Base-by-base conservation (phyloP, 2,888 invertebrate genomes). In the Clitarchus hookeri region DNA sequence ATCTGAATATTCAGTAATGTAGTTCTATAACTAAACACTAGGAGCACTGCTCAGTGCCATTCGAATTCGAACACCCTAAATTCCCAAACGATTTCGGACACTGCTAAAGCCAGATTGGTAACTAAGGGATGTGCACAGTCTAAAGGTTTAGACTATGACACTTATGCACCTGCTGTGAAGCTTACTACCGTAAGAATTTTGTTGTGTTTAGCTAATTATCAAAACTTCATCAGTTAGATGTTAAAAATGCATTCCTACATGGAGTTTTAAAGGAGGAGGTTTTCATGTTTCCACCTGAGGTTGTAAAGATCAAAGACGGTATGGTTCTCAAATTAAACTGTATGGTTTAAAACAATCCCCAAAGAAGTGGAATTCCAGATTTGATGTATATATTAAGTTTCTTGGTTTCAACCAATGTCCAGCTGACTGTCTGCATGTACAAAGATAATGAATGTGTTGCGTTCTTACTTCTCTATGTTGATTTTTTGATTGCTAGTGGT, bases 221-320 rank as follows among this genome's bases (percentile, higher is more conserved):
- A 65, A n/a, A n/a, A 65, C 8, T 65, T 65, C 65, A 65, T 65
- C 65, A 65, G n/a, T n/a, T 65, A n/a, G 65, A 65, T 65, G 65
- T 65, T 65, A 65, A 65, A n/a, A 65, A 65, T 65, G 23, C 65
- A 11, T 65, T 65, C n/a, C 65, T 65, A 9, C 65, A 65, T 65
- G 65, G 65, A 23, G 65, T 65, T 65, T 65, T 8, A 65, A 65
- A 65, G 65, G 16, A n/a, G n/a, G 65, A 65, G n/a, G 16, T 65
- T 65, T 65, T n/a, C 65, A 65, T n/a, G 65, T 16, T n/a, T 65
- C 65, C n/a, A n/a, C 65, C 12, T n/a, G 65, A 65, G 8, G 65
- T 0, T 6, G 65, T 65, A 23, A 19, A 65, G 0, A 19, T 65
- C 23, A 65, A 12, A n/a, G 65, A 65, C 0, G 8, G 53, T 53